Evolutionary conservation across 2,797 vertebrate species (phyloP).

Genomic region (Ctenochaetus hawaiiensis): DNA sequence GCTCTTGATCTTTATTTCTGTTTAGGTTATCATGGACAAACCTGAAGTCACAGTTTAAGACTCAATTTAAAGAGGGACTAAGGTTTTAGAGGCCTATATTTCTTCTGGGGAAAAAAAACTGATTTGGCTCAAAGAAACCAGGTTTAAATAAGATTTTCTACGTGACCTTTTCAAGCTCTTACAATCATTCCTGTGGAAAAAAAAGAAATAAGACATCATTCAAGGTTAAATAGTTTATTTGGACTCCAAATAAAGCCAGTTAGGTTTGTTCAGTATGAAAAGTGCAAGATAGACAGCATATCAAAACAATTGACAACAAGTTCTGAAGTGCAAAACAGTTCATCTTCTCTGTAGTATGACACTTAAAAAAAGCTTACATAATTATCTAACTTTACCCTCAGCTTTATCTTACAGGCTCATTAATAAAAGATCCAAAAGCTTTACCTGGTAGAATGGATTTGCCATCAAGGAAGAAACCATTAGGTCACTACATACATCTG

Average conservation of each 20-base stretch:
- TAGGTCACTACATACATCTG: not conserved
- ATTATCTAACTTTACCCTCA: not conserved
- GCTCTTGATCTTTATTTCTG: not conserved
- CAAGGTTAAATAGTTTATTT: conserved; percentile 23
- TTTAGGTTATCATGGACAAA: not conserved
- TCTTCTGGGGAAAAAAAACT: not conserved
- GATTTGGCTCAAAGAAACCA: conserved; percentile 2
- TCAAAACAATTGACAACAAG: not conserved
- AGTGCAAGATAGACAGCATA: conserved; percentile 29
- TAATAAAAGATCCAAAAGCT: conserved; percentile 16
- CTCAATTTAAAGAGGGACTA: not conserved
- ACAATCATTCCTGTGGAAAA: too few relatives aligned
- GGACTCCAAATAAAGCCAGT: not conserved
- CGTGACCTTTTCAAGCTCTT: too few relatives aligned
- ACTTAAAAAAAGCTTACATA: not conserved
- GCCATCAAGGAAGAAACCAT: not conserved
- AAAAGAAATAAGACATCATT: not conserved
- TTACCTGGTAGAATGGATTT: not conserved
- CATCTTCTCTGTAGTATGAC: conserved; percentile 12
- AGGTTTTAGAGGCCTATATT: not conserved
- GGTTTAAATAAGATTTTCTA: too few relatives aligned
- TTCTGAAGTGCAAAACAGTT: conserved; percentile 28
- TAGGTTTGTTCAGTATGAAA: conserved; percentile 8
- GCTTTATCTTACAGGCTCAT: conserved; percentile 27
- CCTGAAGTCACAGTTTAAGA: not conserved